Base-by-base conservation (phyloP, 2,888 invertebrate species). In the Mechanitis messenoides region DNA sequence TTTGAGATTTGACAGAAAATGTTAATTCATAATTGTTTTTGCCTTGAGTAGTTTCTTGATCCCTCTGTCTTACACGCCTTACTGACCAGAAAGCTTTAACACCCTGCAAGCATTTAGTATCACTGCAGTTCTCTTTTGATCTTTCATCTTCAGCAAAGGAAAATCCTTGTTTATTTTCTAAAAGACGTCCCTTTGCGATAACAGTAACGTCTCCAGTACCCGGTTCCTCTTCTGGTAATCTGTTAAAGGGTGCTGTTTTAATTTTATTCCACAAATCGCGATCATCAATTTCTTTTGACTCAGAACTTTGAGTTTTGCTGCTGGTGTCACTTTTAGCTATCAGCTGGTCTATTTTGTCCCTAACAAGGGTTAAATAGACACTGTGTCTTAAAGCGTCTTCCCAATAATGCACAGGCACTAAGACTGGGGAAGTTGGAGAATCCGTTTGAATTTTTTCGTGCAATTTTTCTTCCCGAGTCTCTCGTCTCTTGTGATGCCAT, bases 21-120 rank as follows among this genome's bases (percentile, higher is more conserved):
- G 93, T 93, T 66, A 94, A 80, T 78, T 94, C 94, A 72, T 93
- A 94, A 69, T 87, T 84, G 68, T 89, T 86, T 69, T 88, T 91
- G 3, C 86, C 90, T 1, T 79, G 84, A 46, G 80, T 69, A 2
- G 74, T 87, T 81, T 75, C 90, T 1, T 79, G 77, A 70, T 93
- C 92, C 61, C 92, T 88, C 76, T 94, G 94, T 53, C 94, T 83
- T 58, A 93, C 91, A 58, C 94, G 90, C 79, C 93, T 93, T 3
- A 94, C 93, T 0, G 92, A 92, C 94, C 94, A 94, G 61, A 93
- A 77, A 0, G 94, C 94, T 72, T 92, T 86, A 3, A 93, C 86
- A 45, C 85, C 85, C 65, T 91, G 87, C 68, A 82, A 85, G 65
- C 92, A 92, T 67, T 87, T 87, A 38, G 90, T 88, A 53, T 89